Conservation (phyloP, 2,113 vertebrate species). For the Eulacestoma nigropectus region DNA sequence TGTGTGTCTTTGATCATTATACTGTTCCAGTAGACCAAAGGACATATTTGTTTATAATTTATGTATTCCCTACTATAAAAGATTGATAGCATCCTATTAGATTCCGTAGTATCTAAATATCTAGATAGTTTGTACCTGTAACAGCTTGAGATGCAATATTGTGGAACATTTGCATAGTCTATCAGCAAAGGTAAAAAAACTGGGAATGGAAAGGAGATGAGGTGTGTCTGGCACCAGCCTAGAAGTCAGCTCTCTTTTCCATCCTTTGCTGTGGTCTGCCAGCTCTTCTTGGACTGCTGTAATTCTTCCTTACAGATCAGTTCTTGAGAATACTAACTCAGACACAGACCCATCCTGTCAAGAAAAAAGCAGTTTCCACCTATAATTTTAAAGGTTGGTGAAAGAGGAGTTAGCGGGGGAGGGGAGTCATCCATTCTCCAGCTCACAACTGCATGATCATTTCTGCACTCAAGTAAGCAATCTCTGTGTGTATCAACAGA, state of each 20-base stretch:
- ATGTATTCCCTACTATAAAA: slow-evolving; percentile 76
- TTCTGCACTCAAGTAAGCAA: neutral
- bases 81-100: slow-evolving; percentile 74
- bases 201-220: neutral
- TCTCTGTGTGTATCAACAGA: neutral
- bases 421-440: neutral
- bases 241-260: neutral
- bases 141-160: slow-evolving; percentile 44
- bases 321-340: neutral
- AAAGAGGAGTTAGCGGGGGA: neutral
- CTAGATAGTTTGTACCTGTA: slow-evolving; percentile 67
- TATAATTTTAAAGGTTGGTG: neutral
- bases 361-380: neutral
- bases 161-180: slow-evolving; percentile 16
- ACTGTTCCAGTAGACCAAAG: slow-evolving; percentile 74
- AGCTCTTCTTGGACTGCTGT: neutral
- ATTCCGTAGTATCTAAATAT: slow-evolving; percentile 62
- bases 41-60: slow-evolving; percentile 82
- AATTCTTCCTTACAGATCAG: neutral
- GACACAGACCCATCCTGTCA: neutral
- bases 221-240: neutral
- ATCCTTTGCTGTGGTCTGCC: neutral
- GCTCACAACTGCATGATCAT: neutral
- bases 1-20: slow-evolving; percentile 77
- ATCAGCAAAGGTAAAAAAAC: neutral